These are phyloP conservation scores for Sternarchorhynchus goeldii DNA, from an alignment of 2,797 vertebrate species.

Conservation along the genomic window DNA sequence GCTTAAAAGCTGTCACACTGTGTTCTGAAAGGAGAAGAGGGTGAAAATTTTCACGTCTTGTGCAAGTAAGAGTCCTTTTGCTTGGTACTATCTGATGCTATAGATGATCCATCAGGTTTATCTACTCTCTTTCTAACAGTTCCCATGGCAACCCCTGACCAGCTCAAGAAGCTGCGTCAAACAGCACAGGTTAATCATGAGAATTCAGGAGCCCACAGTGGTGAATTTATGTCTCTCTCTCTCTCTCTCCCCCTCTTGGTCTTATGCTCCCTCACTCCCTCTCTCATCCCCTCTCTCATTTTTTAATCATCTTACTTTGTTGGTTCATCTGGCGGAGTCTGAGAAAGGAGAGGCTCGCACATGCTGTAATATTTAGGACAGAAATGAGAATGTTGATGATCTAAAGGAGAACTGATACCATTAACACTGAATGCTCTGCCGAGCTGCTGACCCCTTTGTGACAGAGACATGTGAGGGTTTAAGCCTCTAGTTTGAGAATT, in stretches of 20 bases:
- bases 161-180: constrained; percentile 3
- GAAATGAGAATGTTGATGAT: not conserved
- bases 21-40: constrained; percentile 3
- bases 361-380: not conserved
- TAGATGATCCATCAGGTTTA: constrained; percentile 28
- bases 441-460: not conserved
- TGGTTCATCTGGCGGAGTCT: not conserved
- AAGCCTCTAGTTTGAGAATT: not conserved
- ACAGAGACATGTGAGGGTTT: not conserved
- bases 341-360: not conserved
- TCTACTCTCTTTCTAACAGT: constrained; percentile 14
- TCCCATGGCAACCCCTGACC: constrained; percentile 42
- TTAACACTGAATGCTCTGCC: not conserved
- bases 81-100: constrained; percentile 28
- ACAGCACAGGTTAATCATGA: constrained; percentile 33
- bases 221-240: not conserved
- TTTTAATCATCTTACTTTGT: constrained; percentile 10
- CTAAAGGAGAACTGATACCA: not conserved
- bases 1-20: not conserved
- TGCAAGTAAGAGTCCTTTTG: constrained; percentile 6
- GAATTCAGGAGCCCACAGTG: constrained; percentile 31
- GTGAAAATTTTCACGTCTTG: constrained; percentile 3
- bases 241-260: no score
- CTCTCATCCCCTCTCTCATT: not conserved
- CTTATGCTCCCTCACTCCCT: no score